phyloP scores from a whole-genome alignment of 2,888 invertebrate genomes.

The Nephrotoma appendiculata region DNA sequence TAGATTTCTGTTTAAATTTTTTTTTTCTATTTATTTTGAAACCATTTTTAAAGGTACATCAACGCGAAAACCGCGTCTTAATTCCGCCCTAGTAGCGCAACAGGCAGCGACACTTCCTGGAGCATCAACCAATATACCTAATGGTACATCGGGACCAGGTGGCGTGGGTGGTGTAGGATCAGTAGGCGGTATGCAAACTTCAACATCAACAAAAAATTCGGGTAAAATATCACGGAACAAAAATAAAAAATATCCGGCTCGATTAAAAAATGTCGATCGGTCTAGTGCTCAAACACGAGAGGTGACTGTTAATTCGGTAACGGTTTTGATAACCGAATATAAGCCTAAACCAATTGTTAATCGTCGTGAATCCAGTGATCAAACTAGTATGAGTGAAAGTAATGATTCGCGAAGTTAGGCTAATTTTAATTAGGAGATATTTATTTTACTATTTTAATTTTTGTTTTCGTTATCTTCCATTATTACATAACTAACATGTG shows the following conservation, averaged over 20 bases:
- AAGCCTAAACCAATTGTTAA: conserved; percentile 51
- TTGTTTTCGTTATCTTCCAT: not conserved
- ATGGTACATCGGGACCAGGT: conserved; percentile 35
- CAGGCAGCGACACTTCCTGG: conserved; percentile 67
- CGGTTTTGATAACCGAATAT: conserved; percentile 93
- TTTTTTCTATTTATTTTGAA: conserved; percentile 7
- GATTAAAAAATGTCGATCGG: conserved; percentile 84
- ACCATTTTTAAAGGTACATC: conserved; percentile 50
- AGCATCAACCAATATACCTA: conserved; percentile 37
- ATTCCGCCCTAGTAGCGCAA: conserved; percentile 91
- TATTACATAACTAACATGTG: not conserved
- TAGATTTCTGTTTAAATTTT: not conserved
- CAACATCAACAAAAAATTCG: conserved; percentile 35
- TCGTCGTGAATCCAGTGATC: conserved; percentile 29
- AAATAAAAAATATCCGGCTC: conserved; percentile 52
- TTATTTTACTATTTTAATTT: not conserved
- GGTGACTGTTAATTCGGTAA: conserved; percentile 93
- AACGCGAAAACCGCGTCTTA: conserved; percentile 84
- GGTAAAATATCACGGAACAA: conserved; percentile 28
- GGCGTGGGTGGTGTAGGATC: conserved; percentile 20
- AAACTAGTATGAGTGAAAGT: conserved; percentile 34
- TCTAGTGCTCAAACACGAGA: conserved; percentile 86
- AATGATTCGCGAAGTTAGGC: conserved; percentile 34
- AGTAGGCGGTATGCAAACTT: conserved; percentile 18
- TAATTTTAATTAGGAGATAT: conserved; percentile 1